Base-by-base conservation (phyloP, 2,888 invertebrate species). In the Clanis bilineata region DNA sequence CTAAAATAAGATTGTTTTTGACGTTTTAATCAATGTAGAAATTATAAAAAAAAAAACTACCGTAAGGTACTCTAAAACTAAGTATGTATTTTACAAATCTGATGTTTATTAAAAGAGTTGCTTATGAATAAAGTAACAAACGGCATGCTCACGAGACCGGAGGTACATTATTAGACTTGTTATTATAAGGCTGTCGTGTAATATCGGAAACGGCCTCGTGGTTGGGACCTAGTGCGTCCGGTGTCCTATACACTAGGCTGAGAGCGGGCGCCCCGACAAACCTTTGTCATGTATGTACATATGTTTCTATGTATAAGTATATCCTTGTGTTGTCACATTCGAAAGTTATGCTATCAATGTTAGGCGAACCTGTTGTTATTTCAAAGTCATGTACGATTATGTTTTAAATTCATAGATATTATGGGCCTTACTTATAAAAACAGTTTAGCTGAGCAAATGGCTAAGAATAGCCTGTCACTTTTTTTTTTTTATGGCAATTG, bases 181-280 rank as follows among this genome's bases (percentile, higher is more conserved):
- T 39, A 39, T 56, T 56, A 47, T 58, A 58, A 58, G 58, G 58
- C 39, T 58, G 18, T 21, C 47, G 58, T 25, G 44, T 44, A 44
- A 25, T 58, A 58, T 58, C 58, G 58, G 58, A 58, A 58, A 47
- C 39, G 23, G 21, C 58, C 58, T 58, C 23, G 58, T 39, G 38
- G 4, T 36, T 58, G 38, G 38, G 47, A 47, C 39, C 47, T 28
- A 51, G 39, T 39, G 47, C 25, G 38, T 58, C 44, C 44, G 45
- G 57, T 57, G 32, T 44, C 44, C 43, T 57, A 56, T 25, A 18
- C 21, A 45, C 57, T 44, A 36, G 57, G 32, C 36, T 44, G 18
- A 22, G 23, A 10, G 21, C 32, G 22, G 44, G 32, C 22, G 39
- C 15, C 38, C 36, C 38, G 55, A 38, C 45, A 47, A 22, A 23